phyloP scores from a whole-genome alignment of 1,140 invertebrate genomes.

The Dinothrombium tinctorium region DNA sequence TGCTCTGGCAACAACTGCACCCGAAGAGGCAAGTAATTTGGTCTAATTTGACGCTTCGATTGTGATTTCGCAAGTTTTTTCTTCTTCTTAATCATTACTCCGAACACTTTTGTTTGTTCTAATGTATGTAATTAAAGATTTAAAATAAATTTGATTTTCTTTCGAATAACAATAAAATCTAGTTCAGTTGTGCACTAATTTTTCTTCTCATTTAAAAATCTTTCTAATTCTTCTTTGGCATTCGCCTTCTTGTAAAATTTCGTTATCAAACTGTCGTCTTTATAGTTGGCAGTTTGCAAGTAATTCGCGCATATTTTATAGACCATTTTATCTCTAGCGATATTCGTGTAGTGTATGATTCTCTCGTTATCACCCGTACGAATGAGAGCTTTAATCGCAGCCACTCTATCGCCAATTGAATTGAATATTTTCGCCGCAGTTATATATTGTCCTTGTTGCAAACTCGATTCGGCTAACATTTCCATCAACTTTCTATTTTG shows the following conservation, averaged over 20 bases:
- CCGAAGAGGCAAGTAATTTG: no score
- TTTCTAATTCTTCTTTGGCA: slow-evolving; percentile 4
- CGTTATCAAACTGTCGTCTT: slow-evolving; percentile 4
- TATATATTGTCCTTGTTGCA: slow-evolving; percentile 74
- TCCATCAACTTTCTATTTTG: slow-evolving; percentile 42
- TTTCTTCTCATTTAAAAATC: no score
- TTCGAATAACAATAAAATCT: no score
- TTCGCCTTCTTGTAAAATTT: slow-evolving; percentile 10
- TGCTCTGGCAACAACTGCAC: no score
- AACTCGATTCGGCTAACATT: slow-evolving; percentile 63
- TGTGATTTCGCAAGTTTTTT: no score
- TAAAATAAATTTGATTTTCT: no score
- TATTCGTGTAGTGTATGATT: slow-evolving; percentile 85
- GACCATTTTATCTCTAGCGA: slow-evolving; percentile 65
- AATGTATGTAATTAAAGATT: no score
- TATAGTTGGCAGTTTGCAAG: slow-evolving; percentile 27
- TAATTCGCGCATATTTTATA: slow-evolving; percentile 91
- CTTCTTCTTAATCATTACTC: no score
- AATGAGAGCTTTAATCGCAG: slow-evolving; percentile 84
- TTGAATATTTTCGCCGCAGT: slow-evolving; percentile 93
- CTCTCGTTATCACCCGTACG: slow-evolving; percentile 93
- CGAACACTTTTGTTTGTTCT: no score
- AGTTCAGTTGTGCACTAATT: no score
- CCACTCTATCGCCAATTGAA: slow-evolving; percentile 55
- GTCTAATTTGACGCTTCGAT: no score